Evolutionary conservation across 2,888 invertebrate genomes (phyloP).

Genomic region (Noctua pronuba): DNA sequence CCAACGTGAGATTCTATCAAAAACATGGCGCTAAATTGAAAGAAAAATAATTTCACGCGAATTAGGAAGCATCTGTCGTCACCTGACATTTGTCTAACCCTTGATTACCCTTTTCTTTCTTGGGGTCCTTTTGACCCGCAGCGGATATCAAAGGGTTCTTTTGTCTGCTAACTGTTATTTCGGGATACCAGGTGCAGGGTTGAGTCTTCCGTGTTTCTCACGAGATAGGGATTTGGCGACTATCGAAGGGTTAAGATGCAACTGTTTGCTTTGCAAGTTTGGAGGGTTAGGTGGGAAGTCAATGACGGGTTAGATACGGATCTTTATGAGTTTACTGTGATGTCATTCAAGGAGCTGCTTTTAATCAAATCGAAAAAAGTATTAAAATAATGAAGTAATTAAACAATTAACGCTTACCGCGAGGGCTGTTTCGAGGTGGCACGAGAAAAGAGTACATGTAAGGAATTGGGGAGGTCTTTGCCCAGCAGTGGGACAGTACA

Average conservation of each 20-base stretch:
- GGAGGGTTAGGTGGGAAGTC: constrained; percentile 66
- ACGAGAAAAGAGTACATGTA: too few relatives aligned
- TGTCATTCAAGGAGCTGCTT: constrained; percentile 11
- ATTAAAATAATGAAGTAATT: not conserved
- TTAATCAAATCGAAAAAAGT: not conserved
- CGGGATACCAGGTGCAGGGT: constrained; percentile 84
- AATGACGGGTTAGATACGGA: constrained; percentile 64
- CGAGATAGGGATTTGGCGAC: constrained; percentile 80
- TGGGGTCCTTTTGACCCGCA: constrained; percentile 78
- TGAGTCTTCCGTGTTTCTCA: constrained; percentile 84
- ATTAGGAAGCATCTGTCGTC: constrained; percentile 88
- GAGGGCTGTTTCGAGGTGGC: too few relatives aligned
- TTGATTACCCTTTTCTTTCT: constrained; percentile 82
- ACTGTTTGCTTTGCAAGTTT: constrained; percentile 73
- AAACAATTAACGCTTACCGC: too few relatives aligned
- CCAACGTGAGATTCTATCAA: constrained; percentile 81
- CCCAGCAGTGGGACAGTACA: too few relatives aligned
- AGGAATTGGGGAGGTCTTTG: too few relatives aligned
- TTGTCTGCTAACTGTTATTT: constrained; percentile 86
- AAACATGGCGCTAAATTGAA: constrained; percentile 73
- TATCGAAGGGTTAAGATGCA: constrained; percentile 75
- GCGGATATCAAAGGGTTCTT: constrained; percentile 85
- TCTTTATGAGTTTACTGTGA: constrained; percentile 51
- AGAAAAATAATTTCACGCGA: constrained; percentile 88
- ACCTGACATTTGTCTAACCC: constrained; percentile 85